These are phyloP conservation scores for Perccottus glenii DNA, from an alignment of 2,113 vertebrate genomes.

Conservation along the genomic window DNA sequence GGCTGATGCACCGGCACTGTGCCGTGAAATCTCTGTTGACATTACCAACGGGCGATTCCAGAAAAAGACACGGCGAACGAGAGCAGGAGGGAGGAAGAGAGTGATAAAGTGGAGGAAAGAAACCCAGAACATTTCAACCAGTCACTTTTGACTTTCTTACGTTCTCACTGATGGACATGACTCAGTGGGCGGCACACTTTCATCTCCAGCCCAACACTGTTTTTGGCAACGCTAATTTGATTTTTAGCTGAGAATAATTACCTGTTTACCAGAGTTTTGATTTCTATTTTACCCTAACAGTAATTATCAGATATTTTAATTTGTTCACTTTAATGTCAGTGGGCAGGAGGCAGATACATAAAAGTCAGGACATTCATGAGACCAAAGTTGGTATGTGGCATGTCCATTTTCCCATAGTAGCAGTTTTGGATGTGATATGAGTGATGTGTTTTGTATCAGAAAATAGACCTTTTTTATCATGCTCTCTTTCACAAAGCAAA, in stretches of 20 bases:
- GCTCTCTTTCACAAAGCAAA: too few relatives aligned
- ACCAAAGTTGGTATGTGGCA: too few relatives aligned
- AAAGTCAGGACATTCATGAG: too few relatives aligned
- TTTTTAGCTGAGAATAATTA: neutral
- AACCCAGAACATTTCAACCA: conserved; percentile 46
- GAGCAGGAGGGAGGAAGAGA: conserved; percentile 28
- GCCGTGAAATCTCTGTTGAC: conserved; percentile 78
- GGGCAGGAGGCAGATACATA: too few relatives aligned
- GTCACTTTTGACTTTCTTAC: conserved; percentile 45
- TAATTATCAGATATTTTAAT: too few relatives aligned
- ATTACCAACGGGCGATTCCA: conserved; percentile 69
- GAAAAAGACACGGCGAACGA: conserved; percentile 58
- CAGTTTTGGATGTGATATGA: too few relatives aligned
- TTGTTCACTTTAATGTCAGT: too few relatives aligned
- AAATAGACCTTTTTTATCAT: too few relatives aligned
- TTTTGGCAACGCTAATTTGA: conserved; percentile 26
- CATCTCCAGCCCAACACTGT: conserved; percentile 15
- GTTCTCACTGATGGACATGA: conserved; percentile 32
- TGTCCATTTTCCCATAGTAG: too few relatives aligned
- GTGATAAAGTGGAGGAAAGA: conserved; percentile 46
- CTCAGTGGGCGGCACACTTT: conserved; percentile 24
- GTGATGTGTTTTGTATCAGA: too few relatives aligned
- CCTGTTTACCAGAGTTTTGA: too few relatives aligned
- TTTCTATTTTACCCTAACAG: too few relatives aligned
- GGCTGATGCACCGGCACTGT: conserved; percentile 67